Evolutionary conservation across 2,888 invertebrate species (phyloP).

Genomic region (Fragum fragum): DNA sequence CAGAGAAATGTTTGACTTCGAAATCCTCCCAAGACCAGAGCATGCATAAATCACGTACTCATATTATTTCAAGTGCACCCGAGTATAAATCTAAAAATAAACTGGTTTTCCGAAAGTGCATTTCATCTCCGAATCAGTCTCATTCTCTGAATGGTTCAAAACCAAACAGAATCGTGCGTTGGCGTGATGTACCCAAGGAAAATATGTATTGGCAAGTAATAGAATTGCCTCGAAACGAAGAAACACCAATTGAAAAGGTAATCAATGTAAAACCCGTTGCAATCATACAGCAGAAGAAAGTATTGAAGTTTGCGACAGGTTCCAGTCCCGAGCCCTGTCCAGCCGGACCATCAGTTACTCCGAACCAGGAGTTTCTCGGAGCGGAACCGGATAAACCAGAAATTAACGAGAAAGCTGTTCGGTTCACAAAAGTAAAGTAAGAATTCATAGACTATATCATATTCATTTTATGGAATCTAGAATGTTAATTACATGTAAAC

Average conservation of each 20-base stretch:
- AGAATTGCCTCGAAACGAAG: slow-evolving; percentile 17
- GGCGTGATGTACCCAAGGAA: slow-evolving; percentile 56
- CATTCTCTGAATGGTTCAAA: slow-evolving; percentile 8
- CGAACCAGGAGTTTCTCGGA: neutral
- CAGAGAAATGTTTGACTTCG: slow-evolving; percentile 23
- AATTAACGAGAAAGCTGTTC: slow-evolving; percentile 19
- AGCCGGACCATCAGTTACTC: neutral
- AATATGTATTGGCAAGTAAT: slow-evolving; percentile 54
- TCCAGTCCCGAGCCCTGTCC: neutral
- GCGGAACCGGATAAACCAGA: neutral
- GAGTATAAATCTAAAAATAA: slow-evolving; percentile 13
- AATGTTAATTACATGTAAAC: no score
- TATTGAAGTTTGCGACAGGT: slow-evolving; percentile 58
- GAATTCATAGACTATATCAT: no score
- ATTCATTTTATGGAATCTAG: no score
- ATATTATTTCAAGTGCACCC: slow-evolving; percentile 55
- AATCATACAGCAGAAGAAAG: slow-evolving; percentile 50
- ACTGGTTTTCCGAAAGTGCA: slow-evolving; percentile 10
- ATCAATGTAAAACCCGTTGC: slow-evolving; percentile 55
- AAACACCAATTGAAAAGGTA: slow-evolving; percentile 23
- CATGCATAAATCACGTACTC: slow-evolving; percentile 41
- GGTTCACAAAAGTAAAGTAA: slow-evolving; percentile 43
- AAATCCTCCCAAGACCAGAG: neutral
- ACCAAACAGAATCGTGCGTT: slow-evolving; percentile 47
- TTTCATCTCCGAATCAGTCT: neutral